Percentiles rank a stretch among this genome's conserved stretches.
These are phyloP conservation scores for Oreochromis niloticus DNA, from an alignment of 2,113 vertebrate species.

Conservation along the genomic window DNA sequence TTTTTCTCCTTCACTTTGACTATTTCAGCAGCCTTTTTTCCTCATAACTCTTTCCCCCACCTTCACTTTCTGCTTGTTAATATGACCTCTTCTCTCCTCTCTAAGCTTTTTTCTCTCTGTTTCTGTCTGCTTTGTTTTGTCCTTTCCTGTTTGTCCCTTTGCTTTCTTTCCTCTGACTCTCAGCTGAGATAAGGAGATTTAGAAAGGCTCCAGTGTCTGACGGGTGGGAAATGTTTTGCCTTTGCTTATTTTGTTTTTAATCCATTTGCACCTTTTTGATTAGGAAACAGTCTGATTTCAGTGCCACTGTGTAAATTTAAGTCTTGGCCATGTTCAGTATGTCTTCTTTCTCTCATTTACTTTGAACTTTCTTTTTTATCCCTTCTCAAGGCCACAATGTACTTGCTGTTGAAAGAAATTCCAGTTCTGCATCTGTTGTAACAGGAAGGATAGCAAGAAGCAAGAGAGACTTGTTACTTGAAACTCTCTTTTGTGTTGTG, in stretches of 20 bases:
- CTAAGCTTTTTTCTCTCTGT: neutral
- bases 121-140: neutral
- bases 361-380: neutral
- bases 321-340: neutral
- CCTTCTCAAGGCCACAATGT: neutral
- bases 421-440: neutral
- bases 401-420: neutral
- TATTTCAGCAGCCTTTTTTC: neutral
- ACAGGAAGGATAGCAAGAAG: neutral
- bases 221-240: neutral
- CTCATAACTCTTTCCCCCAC: neutral
- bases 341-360: neutral
- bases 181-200: conserved; percentile 29
- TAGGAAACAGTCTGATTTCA: neutral
- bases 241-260: neutral
- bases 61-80: neutral
- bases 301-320: neutral
- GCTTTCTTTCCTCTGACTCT: neutral
- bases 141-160: neutral
- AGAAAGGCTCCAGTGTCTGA: neutral
- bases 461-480: neutral
- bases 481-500: neutral
- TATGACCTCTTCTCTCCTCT: neutral
- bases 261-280: neutral
- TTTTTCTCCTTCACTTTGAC: neutral